Evolutionary conservation across 2,888 invertebrate genomes (phyloP), one percentile per base, ranked within the genome.

Genomic region (Troides oblongomaculatus): DNA sequence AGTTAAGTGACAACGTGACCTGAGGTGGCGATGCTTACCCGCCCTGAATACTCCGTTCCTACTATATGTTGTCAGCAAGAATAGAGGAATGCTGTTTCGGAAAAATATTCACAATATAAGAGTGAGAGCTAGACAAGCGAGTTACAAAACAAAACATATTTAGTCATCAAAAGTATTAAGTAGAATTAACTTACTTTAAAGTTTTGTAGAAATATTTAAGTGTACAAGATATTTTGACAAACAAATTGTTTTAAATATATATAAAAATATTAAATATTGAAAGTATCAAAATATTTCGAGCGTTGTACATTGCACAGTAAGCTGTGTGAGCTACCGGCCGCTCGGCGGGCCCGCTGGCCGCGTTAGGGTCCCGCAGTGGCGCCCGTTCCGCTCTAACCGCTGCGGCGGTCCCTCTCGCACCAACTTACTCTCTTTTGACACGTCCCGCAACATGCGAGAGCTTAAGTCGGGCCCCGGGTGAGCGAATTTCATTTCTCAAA

Each of bases 271-370:
- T 36, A 43, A 18, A 8, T 10, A 25, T 14, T 36, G 30, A 18
- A 82, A 87, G 82, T 85, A 88, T 85, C 86, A 87, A 88, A 77
- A 79, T 73, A 56, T 50, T 70, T 78, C 58, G 36, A 53, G 71
- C 80, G 72, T 70, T 57, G 74, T 81, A 82, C 73, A 79, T 75
- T 81, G 78, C 79, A 78, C 78, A 76, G 81, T 77, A 81, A 75
- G 75, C 75, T 74, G 73, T 73, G 75, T 74, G 74, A 76, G 85
- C 84, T 83, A 86, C 83, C 80, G 85, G 80, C 81, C 78, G 79
- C 75, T 72, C 77, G 73, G 73, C 79, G 77, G 78, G 79, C 79
- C 79, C 79, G 78, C 80, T 79, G 74, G 77, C 79, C 74, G 73
- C 76, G 73, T 71, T 62, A 39, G 70, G 74, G 77, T 73, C 70